A percentile compares a stretch with the other conserved stretches of the same genome.
Evolutionary conservation across 1,140 invertebrate species (phyloP).

Genomic region (Trichogramma pretiosum): DNA sequence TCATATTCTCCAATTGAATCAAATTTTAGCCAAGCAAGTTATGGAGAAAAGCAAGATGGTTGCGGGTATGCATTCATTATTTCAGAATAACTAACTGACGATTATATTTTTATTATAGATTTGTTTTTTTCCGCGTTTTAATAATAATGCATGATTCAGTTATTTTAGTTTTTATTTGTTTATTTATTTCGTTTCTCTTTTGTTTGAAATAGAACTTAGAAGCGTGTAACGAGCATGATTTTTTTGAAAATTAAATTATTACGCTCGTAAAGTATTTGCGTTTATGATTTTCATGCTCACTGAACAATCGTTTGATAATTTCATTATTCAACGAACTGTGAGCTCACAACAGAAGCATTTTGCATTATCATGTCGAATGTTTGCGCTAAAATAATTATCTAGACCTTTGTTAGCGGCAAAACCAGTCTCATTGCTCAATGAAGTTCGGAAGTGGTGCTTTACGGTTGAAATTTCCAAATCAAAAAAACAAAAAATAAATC

Average conservation of each 20-base stretch:
- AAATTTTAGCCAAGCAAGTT: slow-evolving; percentile 86
- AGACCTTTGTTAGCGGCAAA: slow-evolving; percentile 4
- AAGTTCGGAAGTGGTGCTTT: slow-evolving; percentile 1
- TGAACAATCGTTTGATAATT: no score
- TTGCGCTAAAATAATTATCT: slow-evolving; percentile 13
- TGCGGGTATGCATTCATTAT: slow-evolving; percentile 68
- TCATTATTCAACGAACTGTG: no score
- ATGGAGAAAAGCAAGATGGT: slow-evolving; percentile 90
- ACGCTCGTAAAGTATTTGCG: no score
- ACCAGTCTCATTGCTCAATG: slow-evolving; percentile 15
- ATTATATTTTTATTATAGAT: background rate
- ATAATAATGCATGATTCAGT: slow-evolving; percentile 21
- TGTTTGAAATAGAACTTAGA: no score
- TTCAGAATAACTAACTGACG: background rate
- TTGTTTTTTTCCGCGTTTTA: slow-evolving; percentile 15
- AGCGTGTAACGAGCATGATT: slow-evolving; percentile 13
- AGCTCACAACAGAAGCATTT: no score
- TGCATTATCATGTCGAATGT: slow-evolving; percentile 14
- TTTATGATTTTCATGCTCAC: no score
- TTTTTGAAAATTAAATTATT: no score
- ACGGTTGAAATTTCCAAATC: no score
- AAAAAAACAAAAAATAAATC: no score
- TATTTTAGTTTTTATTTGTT: slow-evolving; percentile 5
- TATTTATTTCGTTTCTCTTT: no score
- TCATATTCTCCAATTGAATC: slow-evolving; percentile 79